Evolutionary conservation across 2,888 invertebrate species (phyloP).

Genomic region (Trilocha varians): DNA sequence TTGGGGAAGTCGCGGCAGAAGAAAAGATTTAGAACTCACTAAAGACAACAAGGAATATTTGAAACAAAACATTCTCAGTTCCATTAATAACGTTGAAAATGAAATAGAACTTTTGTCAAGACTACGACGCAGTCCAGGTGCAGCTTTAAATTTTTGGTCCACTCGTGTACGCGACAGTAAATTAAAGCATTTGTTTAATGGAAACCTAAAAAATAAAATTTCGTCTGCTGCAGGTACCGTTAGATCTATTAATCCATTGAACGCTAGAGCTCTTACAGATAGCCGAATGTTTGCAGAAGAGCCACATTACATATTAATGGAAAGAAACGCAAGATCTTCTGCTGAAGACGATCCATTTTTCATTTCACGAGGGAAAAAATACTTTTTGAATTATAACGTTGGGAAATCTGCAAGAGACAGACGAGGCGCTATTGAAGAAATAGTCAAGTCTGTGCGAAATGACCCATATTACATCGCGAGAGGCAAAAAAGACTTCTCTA

Average conservation of each 20-base stretch:
- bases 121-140: constrained; percentile 23
- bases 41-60: constrained; percentile 29
- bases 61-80: constrained; percentile 33
- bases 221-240: background rate
- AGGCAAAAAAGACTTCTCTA: constrained; percentile 54
- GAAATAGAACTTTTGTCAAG: constrained; percentile 39
- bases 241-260: constrained; percentile 18
- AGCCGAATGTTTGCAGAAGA: constrained; percentile 67
- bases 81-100: constrained; percentile 36
- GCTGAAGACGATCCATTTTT: constrained; percentile 54
- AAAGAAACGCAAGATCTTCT: constrained; percentile 56
- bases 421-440: constrained; percentile 56
- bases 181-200: constrained; percentile 33
- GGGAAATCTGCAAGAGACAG: constrained; percentile 42
- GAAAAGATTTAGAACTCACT: constrained; percentile 26
- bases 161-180: constrained; percentile 39
- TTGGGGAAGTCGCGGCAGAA: constrained; percentile 39
- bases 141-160: constrained; percentile 28
- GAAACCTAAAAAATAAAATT: constrained; percentile 16
- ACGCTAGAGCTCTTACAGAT: constrained; percentile 42
- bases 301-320: constrained; percentile 67
- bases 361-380: constrained; percentile 56
- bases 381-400: constrained; percentile 26
- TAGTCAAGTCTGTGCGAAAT: constrained; percentile 59
- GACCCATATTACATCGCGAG: constrained; percentile 69